Base-by-base conservation (phyloP, 2,888 invertebrate genomes). In the Cylindroiulus punctatus region DNA sequence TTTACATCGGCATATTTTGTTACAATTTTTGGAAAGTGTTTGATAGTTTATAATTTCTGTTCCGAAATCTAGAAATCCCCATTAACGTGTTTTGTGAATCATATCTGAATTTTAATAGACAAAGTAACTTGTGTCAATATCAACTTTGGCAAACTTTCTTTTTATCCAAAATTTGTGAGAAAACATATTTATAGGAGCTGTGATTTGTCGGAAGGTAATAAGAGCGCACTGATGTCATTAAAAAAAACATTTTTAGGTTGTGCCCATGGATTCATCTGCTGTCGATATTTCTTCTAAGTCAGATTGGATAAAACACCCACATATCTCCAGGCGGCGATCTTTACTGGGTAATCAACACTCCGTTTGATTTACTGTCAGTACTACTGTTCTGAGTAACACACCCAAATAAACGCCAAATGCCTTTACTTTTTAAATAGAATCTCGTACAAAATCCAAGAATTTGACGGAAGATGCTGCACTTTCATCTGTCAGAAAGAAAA, bases 191-290 rank as follows among this genome's bases (percentile, higher is more conserved):
- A n/a, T n/a, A n/a, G n/a, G n/a, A n/a, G n/a, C n/a, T n/a, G n/a
- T n/a, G n/a, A n/a, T n/a, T n/a, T n/a, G n/a, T n/a, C n/a, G n/a
- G n/a, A n/a, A n/a, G n/a, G n/a, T n/a, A n/a, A n/a, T n/a, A n/a
- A n/a, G n/a, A n/a, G n/a, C n/a, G n/a, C n/a, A n/a, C n/a, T 47
- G 17, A n/a, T 57, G 57, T n/a, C n/a, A n/a, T n/a, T 57, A n/a
- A 57, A 12, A 57, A 57, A 57, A n/a, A n/a, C n/a, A n/a, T n/a
- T 57, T 57, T 57, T n/a, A 57, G 57, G 57, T 57, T n/a, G 57
- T 57, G 19, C 57, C 57, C 3, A 52, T 7, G 19, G 47, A 52
- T 52, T 17, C 47, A 14, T 14, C 57, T n/a, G 5, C 5, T 57
- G n/a, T 12, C n/a, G 57, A 19, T 57, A n/a, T 19, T n/a, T 7